Conservation (phyloP, 2,888 invertebrate genomes). For the Drosophila emarginata region DNA sequence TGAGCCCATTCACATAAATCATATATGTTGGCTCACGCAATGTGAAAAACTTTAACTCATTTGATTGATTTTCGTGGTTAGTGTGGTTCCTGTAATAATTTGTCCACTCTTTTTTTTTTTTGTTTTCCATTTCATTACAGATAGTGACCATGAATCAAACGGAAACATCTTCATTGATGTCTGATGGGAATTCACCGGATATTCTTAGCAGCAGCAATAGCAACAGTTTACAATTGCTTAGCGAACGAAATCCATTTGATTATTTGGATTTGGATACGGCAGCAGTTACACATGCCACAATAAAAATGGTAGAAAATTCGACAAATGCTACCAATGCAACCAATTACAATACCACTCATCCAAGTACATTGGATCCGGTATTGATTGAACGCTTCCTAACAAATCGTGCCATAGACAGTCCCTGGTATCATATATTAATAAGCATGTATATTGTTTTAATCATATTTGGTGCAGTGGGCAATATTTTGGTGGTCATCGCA, state of each 20-base stretch:
- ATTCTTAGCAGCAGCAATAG: constrained; percentile 37
- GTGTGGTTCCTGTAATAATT: constrained; percentile 15
- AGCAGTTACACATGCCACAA: constrained; percentile 12
- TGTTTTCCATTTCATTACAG: constrained; percentile 45
- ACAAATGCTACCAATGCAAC: not conserved
- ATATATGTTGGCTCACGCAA: constrained; percentile 37
- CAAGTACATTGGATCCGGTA: constrained; percentile 56
- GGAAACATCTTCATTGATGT: constrained; percentile 34
- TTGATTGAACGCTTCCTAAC: constrained; percentile 85
- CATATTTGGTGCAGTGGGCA: constrained; percentile 91
- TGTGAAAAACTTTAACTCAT: not conserved
- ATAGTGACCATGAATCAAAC: constrained; percentile 68
- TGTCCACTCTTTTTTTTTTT: constrained; percentile 12
- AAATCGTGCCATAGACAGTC: constrained; percentile 88
- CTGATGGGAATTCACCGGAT: constrained; percentile 34
- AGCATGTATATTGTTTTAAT: constrained; percentile 89
- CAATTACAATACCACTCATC: not conserved
- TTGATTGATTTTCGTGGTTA: constrained; percentile 7
- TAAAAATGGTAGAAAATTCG: constrained; percentile 25
- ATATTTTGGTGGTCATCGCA: constrained; percentile 91
- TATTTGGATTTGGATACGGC: constrained; percentile 47
- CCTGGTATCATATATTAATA: constrained; percentile 87
- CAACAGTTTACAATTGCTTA: constrained; percentile 30
- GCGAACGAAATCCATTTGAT: constrained; percentile 43
- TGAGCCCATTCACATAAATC: constrained; percentile 41